A percentile compares a stretch with the other conserved stretches of the same genome.
Conservation (phyloP, 2,113 vertebrate species). For the Baryphthengus martii region DNA sequence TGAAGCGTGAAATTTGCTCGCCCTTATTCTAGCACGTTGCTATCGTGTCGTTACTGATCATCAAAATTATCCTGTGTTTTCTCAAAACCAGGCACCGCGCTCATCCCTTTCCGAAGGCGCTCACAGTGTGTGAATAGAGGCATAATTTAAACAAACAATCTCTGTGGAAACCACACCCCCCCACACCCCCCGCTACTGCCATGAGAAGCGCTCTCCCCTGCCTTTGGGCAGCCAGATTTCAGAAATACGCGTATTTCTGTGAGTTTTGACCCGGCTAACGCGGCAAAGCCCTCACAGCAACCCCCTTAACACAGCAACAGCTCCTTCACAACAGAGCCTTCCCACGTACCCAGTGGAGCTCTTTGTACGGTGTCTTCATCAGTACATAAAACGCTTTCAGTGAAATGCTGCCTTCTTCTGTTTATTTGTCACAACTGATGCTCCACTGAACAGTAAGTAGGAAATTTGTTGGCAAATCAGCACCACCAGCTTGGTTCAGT, state of each 20-base stretch:
- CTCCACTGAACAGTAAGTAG: constrained; percentile 55
- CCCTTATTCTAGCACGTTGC: neutral
- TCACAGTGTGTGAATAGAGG: neutral
- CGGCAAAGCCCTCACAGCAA: neutral
- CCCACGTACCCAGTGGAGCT: neutral
- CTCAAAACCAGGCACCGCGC: neutral
- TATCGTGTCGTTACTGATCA: neutral
- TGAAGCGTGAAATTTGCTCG: neutral
- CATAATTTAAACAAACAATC: neutral
- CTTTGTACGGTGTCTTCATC: neutral
- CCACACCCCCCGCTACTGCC: neutral
- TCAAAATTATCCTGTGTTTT: neutral
- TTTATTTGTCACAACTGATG: constrained; percentile 50
- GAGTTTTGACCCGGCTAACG: neutral
- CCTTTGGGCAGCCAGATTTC: neutral
- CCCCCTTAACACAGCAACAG: neutral
- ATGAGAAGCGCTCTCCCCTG: neutral
- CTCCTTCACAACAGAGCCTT: neutral
- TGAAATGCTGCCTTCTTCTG: constrained; percentile 67
- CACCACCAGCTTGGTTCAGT: neutral
- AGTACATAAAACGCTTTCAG: constrained; percentile 4
- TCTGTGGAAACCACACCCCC: neutral
- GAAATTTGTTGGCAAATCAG: constrained; percentile 23
- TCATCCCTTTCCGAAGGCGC: neutral
- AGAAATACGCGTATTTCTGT: neutral